Evolutionary conservation across 1,140 invertebrate genomes (phyloP), one percentile per base, ranked within the genome.

Genomic region (Dendroctonus valens): DNA sequence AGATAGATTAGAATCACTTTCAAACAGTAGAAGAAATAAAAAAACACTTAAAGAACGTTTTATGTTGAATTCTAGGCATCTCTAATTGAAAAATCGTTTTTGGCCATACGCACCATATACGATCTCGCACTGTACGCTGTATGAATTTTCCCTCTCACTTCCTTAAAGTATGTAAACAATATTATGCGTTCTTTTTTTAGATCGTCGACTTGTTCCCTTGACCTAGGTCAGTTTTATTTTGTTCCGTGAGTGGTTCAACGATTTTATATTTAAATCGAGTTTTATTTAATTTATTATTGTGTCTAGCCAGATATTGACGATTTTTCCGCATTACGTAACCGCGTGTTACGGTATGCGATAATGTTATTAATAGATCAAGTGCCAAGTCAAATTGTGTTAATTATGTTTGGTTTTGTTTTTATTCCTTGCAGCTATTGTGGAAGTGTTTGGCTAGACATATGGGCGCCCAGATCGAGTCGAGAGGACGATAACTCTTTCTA

Each of bases 161-260:
- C 52, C 60, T 63, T 63, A 53, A 62, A 63, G 51, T 63, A 63
- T 63, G 60, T 63, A 63, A 63, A 63, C 50, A 63, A 54, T 63
- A 61, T 61, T 61, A 54, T 54, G 60, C 60, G 41, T 54, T 54
- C 60, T 63, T 63, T 63, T 63, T 63, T 63, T 63, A 63, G 60
- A 63, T 63, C 60, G 41, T 53, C 51, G 60, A 26, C 51, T 52
- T 61, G 60, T 63, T 63, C 60, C 60, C 60, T 63, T 63, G 60
- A 63, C 60, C 60, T 38, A 63, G 60, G 60, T 63, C 60, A 26
- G 50, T 41, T 63, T 53, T 63, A 63, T 63, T 63, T 63, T 63
- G 50, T 53, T 63, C 40, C 51, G 60, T 54, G 40, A 54, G 51
- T 14, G 6, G 60, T 62, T 62, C 26, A 46, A 41, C 50, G 50